These are phyloP conservation scores for Gonatopus flavifemur DNA, from an alignment of 1,140 invertebrate species.

Conservation along the genomic window DNA sequence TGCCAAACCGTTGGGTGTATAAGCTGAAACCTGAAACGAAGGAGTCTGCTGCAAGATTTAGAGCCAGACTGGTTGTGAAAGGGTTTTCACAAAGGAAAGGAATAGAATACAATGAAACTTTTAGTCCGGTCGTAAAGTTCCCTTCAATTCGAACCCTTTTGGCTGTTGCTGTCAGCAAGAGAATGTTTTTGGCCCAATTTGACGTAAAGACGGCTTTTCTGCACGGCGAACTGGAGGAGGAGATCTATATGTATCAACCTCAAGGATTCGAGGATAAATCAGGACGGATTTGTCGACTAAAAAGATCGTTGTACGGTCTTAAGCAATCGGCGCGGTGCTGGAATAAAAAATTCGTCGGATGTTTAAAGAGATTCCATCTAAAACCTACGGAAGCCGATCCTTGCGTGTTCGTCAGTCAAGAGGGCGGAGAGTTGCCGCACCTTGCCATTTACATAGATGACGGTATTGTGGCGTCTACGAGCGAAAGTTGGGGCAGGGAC, in stretches of 20 bases:
- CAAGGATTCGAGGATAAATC: constrained; percentile 28
- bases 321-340: constrained; percentile 38
- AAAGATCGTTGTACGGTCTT: constrained; percentile 47
- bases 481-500: constrained; percentile 2
- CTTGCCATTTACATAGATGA: constrained; percentile 43
- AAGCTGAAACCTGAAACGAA: constrained; percentile 26
- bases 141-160: constrained; percentile 28
- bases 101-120: constrained; percentile 35
- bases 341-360: constrained; percentile 35
- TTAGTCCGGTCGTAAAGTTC: constrained; percentile 34
- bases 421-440: constrained; percentile 13
- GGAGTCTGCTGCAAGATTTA: constrained; percentile 34
- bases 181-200: constrained; percentile 38
- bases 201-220: constrained; percentile 46
- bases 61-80: constrained; percentile 49
- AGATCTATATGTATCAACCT: constrained; percentile 44
- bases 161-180: constrained; percentile 20
- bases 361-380: constrained; percentile 10
- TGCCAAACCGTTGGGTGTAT: neutral
- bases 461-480: constrained; percentile 34
- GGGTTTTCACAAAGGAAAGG: constrained; percentile 25
- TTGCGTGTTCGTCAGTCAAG: constrained; percentile 29
- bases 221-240: constrained; percentile 44
- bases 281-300: constrained; percentile 33
- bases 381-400: constrained; percentile 25